Evolutionary conservation across 2,888 invertebrate species (phyloP).

Genomic region (Neelides folsomi): DNA sequence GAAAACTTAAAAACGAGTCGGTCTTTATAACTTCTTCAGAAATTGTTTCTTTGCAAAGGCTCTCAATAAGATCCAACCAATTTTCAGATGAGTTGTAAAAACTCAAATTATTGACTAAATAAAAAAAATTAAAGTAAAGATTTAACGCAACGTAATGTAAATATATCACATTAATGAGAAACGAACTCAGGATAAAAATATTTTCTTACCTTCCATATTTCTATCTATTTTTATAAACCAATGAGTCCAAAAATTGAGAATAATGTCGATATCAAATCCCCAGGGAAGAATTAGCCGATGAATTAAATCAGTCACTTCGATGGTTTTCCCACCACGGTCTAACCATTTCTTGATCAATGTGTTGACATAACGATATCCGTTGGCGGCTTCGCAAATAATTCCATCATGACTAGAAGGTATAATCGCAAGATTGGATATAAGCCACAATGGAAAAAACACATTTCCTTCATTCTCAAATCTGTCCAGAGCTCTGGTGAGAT

Average conservation of each 20-base stretch:
- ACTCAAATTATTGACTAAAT: conserved; percentile 9
- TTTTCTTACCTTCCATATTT: conserved; percentile 13
- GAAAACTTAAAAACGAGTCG: conserved; percentile 21
- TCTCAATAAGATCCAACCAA: conserved; percentile 16
- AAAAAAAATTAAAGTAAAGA: background rate
- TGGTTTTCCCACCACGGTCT: conserved; percentile 11
- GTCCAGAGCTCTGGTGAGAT: conserved; percentile 3
- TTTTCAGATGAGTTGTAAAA: conserved; percentile 18
- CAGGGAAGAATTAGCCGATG: conserved; percentile 15
- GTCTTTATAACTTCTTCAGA: background rate
- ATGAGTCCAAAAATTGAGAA: conserved; percentile 15
- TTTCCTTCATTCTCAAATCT: conserved; percentile 7
- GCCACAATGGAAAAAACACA: conserved; percentile 21
- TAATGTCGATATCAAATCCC: conserved; percentile 22
- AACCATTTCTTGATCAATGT: conserved; percentile 16
- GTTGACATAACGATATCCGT: conserved; percentile 17
- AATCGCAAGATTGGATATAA: conserved; percentile 16
- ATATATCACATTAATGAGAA: too few species aligned
- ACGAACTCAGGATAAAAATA: conserved; percentile 1
- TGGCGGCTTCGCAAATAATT: background rate
- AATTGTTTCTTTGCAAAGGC: too few species aligned
- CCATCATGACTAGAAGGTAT: background rate
- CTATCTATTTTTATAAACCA: conserved; percentile 23
- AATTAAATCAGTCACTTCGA: conserved; percentile 14
- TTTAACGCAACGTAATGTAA: too few species aligned